Evolutionary conservation across 2,888 invertebrate species (phyloP), one percentile per base, ranked within the genome.

Genomic region (Hoplodrina blanda): DNA sequence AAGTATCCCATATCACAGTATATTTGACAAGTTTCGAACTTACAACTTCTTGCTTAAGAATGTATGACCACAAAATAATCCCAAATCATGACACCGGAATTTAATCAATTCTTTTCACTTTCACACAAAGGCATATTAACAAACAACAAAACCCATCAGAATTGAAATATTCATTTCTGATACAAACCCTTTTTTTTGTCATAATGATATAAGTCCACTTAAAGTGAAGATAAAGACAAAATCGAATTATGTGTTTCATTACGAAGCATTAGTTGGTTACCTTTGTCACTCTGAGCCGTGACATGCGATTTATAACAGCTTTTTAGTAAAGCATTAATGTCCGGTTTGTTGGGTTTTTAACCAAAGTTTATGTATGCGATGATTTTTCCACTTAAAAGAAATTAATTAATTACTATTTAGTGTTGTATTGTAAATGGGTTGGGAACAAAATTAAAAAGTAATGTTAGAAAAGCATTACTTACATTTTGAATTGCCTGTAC

Each of bases 231-330:
- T 94, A 94, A 92, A 87, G 84, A 79, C 85, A 87, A 91, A 93
- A 94, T 94, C 91, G 87, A 94, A 95, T 94, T 95, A 94, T 91
- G 89, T 90, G 82, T 80, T 91, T 93, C 91, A 91, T 92, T 93
- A 91, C 81, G 62, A 76, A 69, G 74, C 83, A 85, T 90, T 89
- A 85, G 82, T 70, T 78, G 71, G 73, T 50, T 64, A 79, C 78
- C 73, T 80, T 73, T 76, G 69, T 73, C 67, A 61, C 49, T 73
- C 65, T 63, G 44, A 65, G 62, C 15, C 25, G 62, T 73, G 67
- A 60, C 59, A 49, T 17, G 30, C 56, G 41, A 76, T 65, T 54
- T 62, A 49, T 50, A 33, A 46, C 53, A 52, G 56, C 50, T 62
- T 68, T 77, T 69, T 62, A 15, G 59, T 60, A 10, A 46, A 46